Conservation (phyloP, 2,113 vertebrate genomes). For the Podocnemis expansa region DNA sequence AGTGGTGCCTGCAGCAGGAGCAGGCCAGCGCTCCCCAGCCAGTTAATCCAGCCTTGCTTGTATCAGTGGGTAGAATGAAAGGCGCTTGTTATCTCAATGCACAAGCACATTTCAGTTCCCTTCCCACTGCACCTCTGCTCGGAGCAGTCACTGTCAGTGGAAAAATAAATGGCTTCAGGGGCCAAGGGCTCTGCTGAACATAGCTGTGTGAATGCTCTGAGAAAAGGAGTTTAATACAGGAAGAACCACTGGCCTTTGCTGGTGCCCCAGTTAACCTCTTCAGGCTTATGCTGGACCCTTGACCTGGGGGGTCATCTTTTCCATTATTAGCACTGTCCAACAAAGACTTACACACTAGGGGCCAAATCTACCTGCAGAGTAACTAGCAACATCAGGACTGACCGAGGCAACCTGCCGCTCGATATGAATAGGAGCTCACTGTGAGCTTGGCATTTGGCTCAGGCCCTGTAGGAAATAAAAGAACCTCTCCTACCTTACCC, state of each 20-base stretch:
- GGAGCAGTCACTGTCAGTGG: not conserved
- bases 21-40: too few relatives aligned
- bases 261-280: not conserved
- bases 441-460: not conserved
- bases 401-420: not conserved
- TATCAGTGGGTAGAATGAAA: not conserved
- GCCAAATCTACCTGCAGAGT: not conserved
- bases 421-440: not conserved
- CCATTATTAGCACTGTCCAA: not conserved
- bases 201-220: not conserved
- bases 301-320: not conserved
- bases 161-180: not conserved
- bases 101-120: not conserved
- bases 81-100: not conserved
- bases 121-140: not conserved
- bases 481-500: not conserved
- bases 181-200: not conserved
- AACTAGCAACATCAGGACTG: not conserved
- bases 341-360: not conserved
- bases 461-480: not conserved
- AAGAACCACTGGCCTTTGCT: not conserved
- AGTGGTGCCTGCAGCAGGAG: too few relatives aligned
- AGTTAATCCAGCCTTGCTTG: too few relatives aligned
- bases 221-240: not conserved
- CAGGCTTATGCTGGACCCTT: not conserved